Base-by-base conservation (phyloP, 2,113 vertebrate genomes). In the Cettia cetti region DNA sequence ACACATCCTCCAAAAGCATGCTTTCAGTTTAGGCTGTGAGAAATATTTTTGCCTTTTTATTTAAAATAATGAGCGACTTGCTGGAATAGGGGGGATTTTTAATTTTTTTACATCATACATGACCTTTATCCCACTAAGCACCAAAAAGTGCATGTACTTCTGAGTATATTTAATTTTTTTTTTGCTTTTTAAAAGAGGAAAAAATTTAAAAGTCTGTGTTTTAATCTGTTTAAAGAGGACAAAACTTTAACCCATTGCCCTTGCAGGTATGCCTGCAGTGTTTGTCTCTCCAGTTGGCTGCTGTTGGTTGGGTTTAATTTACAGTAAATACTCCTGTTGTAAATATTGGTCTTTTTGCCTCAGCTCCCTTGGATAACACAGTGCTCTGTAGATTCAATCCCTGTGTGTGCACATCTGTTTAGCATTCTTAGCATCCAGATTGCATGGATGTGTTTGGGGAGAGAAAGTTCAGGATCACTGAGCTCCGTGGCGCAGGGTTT, bases 251-350 rank as follows among this genome's bases (percentile, higher is more conserved):
- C 39, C 23, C 20, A 56, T 6, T 71, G 40, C 26, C 30, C 4
- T 80, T 92, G 59, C 19, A 60, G 33, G 10, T 90, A 11, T 63
- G 33, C 26, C 27, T 83, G 49, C 47, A 47, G 57, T 18, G 57
- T 69, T 50, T 61, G 16, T n/a, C 56, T 91, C 61, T 89, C 11
- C 69, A 39, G 30, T 6, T 91, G 70, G 52, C 39, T 94, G 60
- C 52, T 71, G 7, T 7, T 82, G 89, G 81, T 78, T 49, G 70
- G 70, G 68, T 69, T 96, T 82, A 78, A 94, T 94, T 95, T 69
- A 53, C 59, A 42, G 52, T 75, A 92, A 94, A 94, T 71, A 49
- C 7, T 92, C 61, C 11, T 22, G 45, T 30, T 49, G 44, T 83
- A 91, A 86, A 97, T 83, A 42, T 18, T 30, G 66, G 17, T 33